Percentiles rank a stretch among this genome's conserved stretches.
These are phyloP conservation scores for Congeria kusceri DNA, from an alignment of 2,888 invertebrate species.

Conservation along the genomic window DNA sequence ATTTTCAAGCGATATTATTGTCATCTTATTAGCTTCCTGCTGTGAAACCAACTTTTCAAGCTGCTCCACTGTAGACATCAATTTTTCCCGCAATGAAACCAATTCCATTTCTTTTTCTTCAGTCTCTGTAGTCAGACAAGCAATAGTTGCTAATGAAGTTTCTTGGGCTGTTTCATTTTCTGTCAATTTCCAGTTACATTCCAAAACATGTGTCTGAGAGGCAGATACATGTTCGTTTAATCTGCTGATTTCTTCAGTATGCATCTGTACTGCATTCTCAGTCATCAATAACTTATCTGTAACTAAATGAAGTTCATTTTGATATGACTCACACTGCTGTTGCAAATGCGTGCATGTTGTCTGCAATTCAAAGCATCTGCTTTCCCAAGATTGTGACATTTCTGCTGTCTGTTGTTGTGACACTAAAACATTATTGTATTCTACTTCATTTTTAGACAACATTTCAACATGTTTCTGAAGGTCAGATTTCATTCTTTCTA, in stretches of 20 bases:
- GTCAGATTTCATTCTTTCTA: neutral
- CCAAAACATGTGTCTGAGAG: neutral
- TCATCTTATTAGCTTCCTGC: no score
- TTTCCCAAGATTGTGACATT: conserved; percentile 48
- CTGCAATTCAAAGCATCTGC: conserved; percentile 34
- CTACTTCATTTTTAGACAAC: neutral
- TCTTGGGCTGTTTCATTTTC: conserved; percentile 11
- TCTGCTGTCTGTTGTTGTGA: conserved; percentile 20
- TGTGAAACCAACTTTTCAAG: conserved; percentile 16
- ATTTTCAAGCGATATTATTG: no score
- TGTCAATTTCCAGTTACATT: neutral
- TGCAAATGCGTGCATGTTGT: no score
- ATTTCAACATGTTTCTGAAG: no score
- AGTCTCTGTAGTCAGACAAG: neutral
- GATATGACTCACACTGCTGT: no score
- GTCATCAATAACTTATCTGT: no score
- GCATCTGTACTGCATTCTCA: no score
- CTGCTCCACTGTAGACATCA: conserved; percentile 51
- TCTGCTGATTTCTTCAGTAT: no score
- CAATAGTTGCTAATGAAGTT: neutral
- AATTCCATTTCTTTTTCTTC: conserved; percentile 16
- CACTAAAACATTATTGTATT: neutral
- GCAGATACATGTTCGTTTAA: no score
- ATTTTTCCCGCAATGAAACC: conserved; percentile 20
- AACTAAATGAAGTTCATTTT: no score